These are phyloP conservation scores for Leucozona laternaria DNA, from an alignment of 2,888 invertebrate genomes.

Conservation along the genomic window DNA sequence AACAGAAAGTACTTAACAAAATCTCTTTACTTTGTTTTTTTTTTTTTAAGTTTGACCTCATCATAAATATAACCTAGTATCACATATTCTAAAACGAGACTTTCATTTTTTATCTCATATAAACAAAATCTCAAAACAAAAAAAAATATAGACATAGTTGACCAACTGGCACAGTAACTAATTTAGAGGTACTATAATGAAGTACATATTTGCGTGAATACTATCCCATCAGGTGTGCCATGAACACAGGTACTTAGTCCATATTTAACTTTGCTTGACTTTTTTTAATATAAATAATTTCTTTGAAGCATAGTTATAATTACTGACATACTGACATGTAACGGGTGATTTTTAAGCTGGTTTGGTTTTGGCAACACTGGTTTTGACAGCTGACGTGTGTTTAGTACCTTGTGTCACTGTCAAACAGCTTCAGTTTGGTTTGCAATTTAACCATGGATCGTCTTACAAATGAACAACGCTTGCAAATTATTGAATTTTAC, in stretches of 20 bases:
- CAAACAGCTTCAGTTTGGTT: too few relatives aligned
- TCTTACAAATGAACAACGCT: too few relatives aligned
- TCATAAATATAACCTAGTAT: slow-evolving; percentile 37
- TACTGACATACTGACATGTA: too few relatives aligned
- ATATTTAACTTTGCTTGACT: background rate
- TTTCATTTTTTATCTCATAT: slow-evolving; percentile 3
- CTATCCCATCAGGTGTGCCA: background rate
- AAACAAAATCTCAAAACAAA: background rate
- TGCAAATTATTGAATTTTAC: too few relatives aligned
- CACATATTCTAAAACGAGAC: slow-evolving; percentile 29
- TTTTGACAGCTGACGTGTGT: too few relatives aligned
- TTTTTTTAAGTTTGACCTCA: slow-evolving; percentile 15
- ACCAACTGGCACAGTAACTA: slow-evolving; percentile 27
- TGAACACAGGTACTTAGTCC: slow-evolving; percentile 26
- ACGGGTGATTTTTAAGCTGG: too few relatives aligned
- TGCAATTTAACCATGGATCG: too few relatives aligned
- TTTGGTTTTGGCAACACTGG: too few relatives aligned
- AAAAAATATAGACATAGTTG: slow-evolving; percentile 6
- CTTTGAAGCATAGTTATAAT: background rate
- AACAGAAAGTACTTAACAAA: slow-evolving; percentile 10
- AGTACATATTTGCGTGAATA: slow-evolving; percentile 60
- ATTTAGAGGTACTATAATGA: slow-evolving; percentile 26
- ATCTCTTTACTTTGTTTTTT: slow-evolving; percentile 10
- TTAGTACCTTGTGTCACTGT: too few relatives aligned
- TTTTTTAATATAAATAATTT: background rate